phyloP scores from a whole-genome alignment of 2,113 vertebrate genomes.

The Eptesicus fuscus region DNA sequence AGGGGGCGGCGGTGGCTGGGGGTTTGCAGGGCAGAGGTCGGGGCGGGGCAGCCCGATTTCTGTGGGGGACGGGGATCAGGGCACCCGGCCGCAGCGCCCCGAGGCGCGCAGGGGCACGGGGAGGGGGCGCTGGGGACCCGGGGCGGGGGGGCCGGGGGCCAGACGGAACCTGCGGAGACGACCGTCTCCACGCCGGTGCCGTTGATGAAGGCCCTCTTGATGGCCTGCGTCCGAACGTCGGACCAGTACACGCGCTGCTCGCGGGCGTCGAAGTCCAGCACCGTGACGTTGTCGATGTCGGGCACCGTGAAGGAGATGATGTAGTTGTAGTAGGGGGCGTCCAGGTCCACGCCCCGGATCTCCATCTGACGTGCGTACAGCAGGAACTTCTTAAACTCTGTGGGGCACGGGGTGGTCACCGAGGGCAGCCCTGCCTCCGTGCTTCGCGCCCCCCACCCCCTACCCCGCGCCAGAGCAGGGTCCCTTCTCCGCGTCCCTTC shows the following conservation, averaged over 20 bases:
- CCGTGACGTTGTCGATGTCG: constrained; percentile 96
- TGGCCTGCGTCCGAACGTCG: constrained; percentile 95
- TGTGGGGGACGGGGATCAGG: background rate
- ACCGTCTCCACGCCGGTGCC: constrained; percentile 96
- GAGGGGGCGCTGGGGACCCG: background rate
- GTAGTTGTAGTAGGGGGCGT: constrained; percentile 98
- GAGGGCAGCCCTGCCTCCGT: background rate
- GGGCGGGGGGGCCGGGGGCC: rapidly evolving
- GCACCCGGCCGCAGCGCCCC: background rate
- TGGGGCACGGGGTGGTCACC: background rate
- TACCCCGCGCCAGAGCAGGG: background rate
- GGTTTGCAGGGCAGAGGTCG: rapidly evolving
- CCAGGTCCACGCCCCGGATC: constrained; percentile 96
- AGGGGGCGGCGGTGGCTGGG: rapidly evolving
- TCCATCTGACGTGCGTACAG: constrained; percentile 98
- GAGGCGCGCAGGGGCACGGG: background rate
- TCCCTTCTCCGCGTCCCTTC: background rate
- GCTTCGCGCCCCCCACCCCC: background rate
- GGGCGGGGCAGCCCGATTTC: rapidly evolving
- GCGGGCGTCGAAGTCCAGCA: constrained; percentile 93
- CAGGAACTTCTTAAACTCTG: constrained; percentile 97
- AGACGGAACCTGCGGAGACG: constrained; percentile 83
- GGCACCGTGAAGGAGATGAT: constrained; percentile 99
- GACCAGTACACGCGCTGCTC: constrained; percentile 99
- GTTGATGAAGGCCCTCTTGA: constrained; percentile 98